Evolutionary conservation across 2,797 vertebrate species (phyloP).

Genomic region (Gallirallus australis): DNA sequence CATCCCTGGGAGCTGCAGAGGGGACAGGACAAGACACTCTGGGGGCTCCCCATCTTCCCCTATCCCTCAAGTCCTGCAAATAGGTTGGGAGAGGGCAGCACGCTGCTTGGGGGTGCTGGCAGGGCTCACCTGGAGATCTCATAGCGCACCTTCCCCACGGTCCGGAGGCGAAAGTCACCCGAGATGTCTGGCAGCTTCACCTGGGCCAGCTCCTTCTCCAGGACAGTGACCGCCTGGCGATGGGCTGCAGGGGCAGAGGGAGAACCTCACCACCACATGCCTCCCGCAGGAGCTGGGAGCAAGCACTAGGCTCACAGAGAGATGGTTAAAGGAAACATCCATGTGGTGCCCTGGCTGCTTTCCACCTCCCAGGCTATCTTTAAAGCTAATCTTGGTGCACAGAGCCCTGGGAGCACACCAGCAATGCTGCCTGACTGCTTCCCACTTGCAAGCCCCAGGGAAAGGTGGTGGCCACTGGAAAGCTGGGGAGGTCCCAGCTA

Average conservation of each 20-base stretch:
- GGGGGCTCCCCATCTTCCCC: rapidly evolving
- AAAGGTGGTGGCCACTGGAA: not conserved
- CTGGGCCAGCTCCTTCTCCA: constrained; percentile 31
- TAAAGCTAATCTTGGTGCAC: not conserved
- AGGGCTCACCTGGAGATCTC: constrained; percentile 39
- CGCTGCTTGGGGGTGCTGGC: rapidly evolving
- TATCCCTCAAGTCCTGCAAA: rapidly evolving
- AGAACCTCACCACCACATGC: rapidly evolving
- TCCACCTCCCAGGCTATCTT: not conserved
- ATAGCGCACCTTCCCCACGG: not conserved
- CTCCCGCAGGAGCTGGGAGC: not conserved
- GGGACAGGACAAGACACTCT: rapidly evolving
- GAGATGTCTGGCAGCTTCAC: constrained; percentile 32
- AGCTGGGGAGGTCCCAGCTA: not conserved
- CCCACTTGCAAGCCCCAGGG: not conserved
- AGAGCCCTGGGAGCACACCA: rapidly evolving
- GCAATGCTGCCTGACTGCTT: not conserved
- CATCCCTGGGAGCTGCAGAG: not conserved
- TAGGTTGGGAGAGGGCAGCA: rapidly evolving
- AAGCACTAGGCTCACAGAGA: rapidly evolving
- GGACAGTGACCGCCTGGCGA: rapidly evolving
- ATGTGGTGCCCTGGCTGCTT: not conserved
- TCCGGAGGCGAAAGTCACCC: not conserved
- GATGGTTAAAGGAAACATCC: not conserved
- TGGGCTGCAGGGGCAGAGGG: not conserved